phyloP scores from a whole-genome alignment of 2,113 vertebrate genomes.

The Ptychochromis oligacanthus region DNA sequence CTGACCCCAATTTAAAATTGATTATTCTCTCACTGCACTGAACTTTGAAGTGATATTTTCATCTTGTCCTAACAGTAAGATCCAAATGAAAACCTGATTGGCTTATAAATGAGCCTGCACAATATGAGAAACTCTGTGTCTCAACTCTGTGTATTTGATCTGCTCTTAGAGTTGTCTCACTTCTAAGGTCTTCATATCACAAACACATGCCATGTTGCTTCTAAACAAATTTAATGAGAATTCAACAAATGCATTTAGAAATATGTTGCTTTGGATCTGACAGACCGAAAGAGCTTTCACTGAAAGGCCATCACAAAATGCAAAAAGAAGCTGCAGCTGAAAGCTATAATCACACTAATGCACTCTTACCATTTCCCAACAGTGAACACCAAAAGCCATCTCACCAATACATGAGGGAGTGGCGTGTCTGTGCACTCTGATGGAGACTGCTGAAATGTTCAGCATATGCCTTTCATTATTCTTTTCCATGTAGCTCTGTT shows the following conservation, averaged over 20 bases:
- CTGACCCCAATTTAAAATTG: not conserved
- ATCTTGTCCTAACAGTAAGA: not conserved
- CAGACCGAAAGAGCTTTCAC: not conserved
- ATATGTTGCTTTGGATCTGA: not conserved
- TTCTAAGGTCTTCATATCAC: not conserved
- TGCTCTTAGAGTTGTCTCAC: not conserved
- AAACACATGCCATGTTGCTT: not conserved
- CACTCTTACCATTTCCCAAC: not conserved
- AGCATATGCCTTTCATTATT: not conserved
- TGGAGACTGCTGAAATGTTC: not conserved
- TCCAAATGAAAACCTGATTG: not conserved
- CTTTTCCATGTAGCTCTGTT: not conserved
- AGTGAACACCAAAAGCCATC: not conserved
- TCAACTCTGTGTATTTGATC: not conserved
- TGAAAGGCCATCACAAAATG: not conserved
- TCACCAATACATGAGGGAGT: not conserved
- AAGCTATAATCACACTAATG: not conserved
- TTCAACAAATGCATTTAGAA: not conserved
- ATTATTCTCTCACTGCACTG: not conserved
- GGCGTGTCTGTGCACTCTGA: not conserved
- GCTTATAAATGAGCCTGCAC: not conserved
- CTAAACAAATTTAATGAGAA: not conserved
- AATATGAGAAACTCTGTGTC: not conserved
- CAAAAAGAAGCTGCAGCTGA: not conserved
- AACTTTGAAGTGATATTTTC: not conserved